Percentiles rank a stretch among this genome's conserved stretches.
These are phyloP conservation scores for Genyomyrus donnyi DNA, from an alignment of 2,113 vertebrate species.

Conservation along the genomic window DNA sequence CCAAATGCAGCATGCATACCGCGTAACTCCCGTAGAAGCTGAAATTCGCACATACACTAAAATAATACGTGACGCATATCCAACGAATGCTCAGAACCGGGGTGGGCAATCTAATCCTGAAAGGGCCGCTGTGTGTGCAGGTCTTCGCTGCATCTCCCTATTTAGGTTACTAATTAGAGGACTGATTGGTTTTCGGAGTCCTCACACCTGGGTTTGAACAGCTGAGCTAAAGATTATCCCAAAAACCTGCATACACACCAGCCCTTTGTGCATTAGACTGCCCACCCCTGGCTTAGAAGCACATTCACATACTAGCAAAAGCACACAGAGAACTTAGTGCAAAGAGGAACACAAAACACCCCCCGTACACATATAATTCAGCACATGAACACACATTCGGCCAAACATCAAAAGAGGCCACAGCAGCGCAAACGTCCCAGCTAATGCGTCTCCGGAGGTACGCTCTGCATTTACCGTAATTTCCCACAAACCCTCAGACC, in stretches of 20 bases:
- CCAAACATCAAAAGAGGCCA: background rate
- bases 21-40: background rate
- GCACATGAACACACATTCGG: background rate
- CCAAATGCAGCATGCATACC: background rate
- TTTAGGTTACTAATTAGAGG: too few species aligned
- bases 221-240: too few species aligned
- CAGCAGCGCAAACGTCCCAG: background rate
- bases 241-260: too few species aligned
- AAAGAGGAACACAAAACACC: background rate
- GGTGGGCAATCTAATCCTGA: too few species aligned
- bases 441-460: background rate
- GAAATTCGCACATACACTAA: background rate
- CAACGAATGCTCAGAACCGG: background rate
- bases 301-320: background rate
- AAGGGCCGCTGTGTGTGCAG: too few species aligned
- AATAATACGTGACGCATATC: background rate
- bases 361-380: background rate
- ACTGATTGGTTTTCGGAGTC: too few species aligned
- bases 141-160: too few species aligned
- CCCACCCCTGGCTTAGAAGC: too few species aligned
- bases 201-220: too few species aligned
- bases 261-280: too few species aligned
- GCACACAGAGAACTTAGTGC: background rate
- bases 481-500: conserved; percentile 9
- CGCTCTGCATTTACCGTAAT: background rate